Evolutionary conservation across 2,888 invertebrate species (phyloP), one percentile per base, ranked within the genome.

Genomic region (Mellilla xanthometata): DNA sequence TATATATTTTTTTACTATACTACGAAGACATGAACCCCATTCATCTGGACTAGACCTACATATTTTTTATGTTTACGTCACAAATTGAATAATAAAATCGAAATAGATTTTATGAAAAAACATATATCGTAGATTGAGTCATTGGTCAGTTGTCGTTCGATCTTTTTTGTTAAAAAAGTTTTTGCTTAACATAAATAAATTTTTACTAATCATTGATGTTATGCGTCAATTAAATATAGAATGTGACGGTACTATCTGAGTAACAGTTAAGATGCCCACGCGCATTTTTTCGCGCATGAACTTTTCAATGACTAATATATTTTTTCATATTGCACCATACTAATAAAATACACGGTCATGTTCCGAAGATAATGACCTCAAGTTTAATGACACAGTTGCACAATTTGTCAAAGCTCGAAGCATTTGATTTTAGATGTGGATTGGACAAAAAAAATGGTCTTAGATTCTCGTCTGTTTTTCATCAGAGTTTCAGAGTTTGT

Each of bases 221-320:
- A 31, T 40, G 29, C 12, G 30, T 27, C 28, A 47, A 26, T 32
- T 36, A 43, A 44, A 47, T 44, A 43, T 48, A 39, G 33, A 49
- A 40, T 44, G 54, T 54, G 62, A 64, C 63, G 58, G 54, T 57
- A 58, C 54, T 57, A 58, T 59, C 63, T 79, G 76, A 75, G 60
- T 81, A 78, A 80, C 71, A 58, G 69, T 68, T 31, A 34, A 23
- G 6, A 22, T 64, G 63, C 81, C 82, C 71, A 82, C 82, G 72
- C 80, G 60, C 54, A 67, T 68, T 68, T 74, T 72, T 76, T 62
- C 41, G 54, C 60, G 56, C 58, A 49, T 66, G 53, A 57, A 58
- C 63, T 65, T 66, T 71, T 60, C 57, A 61, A 65, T 80, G 80
- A 81, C 68, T 78, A 81, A 78, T 60, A 45, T 69, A 60, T 60